A percentile compares a stretch with the other conserved stretches of the same genome.
Evolutionary conservation across 2,888 invertebrate genomes (phyloP).

Genomic region (Orgyia antiqua): DNA sequence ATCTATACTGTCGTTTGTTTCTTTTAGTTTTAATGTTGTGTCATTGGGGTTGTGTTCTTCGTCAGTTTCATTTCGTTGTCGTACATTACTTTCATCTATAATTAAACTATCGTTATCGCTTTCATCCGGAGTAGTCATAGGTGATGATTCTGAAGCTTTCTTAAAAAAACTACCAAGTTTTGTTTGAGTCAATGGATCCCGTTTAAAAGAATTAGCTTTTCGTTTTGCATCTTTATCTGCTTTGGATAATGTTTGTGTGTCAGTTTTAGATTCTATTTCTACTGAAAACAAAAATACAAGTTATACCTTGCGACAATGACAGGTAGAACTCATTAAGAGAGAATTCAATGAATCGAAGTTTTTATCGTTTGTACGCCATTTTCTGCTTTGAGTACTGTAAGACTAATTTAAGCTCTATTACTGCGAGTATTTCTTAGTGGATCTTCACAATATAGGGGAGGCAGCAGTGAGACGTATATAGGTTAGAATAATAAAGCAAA

Average conservation of each 20-base stretch:
- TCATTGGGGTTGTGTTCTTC: constrained; percentile 28
- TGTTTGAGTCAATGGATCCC: constrained; percentile 68
- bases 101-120: constrained; percentile 51
- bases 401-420: too few species aligned
- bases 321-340: too few species aligned
- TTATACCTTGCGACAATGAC: too few species aligned
- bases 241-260: constrained; percentile 50
- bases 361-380: too few species aligned
- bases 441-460: too few species aligned
- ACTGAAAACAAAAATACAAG: too few species aligned
- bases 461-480: too few species aligned
- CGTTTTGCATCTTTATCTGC: constrained; percentile 64
- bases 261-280: constrained; percentile 34
- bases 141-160: constrained; percentile 43
- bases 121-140: constrained; percentile 34
- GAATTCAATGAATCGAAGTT: too few species aligned
- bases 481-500: too few species aligned
- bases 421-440: too few species aligned
- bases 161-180: constrained; percentile 63
- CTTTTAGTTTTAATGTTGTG: constrained; percentile 43
- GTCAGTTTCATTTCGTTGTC: constrained; percentile 23
- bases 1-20: constrained; percentile 17
- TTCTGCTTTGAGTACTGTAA: too few species aligned
- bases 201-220: constrained; percentile 68
- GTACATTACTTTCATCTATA: constrained; percentile 44